Percentiles rank a stretch among this genome's conserved stretches.
Conservation (phyloP, 2,888 invertebrate genomes). For the Diadromus collaris region DNA sequence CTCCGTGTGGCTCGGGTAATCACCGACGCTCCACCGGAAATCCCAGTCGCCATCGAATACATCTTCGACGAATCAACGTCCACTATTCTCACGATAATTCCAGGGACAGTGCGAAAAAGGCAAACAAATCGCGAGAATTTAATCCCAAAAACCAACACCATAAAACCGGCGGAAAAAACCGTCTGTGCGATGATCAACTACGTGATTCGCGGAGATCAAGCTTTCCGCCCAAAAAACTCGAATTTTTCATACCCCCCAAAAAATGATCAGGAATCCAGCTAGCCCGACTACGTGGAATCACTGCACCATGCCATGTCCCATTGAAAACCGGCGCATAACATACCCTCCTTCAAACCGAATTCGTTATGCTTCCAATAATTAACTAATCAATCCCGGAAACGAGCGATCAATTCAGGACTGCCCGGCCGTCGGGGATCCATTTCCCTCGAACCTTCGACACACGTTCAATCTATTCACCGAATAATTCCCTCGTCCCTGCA, state of each 20-base stretch:
- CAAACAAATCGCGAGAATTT: not conserved
- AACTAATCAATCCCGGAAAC: constrained; percentile 44
- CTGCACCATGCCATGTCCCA: not conserved
- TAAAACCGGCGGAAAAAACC: too few species aligned
- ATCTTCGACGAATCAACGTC: constrained; percentile 22
- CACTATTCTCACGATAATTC: constrained; percentile 1
- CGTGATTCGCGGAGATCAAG: too few species aligned
- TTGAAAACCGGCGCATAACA: not conserved
- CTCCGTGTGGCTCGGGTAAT: constrained; percentile 42
- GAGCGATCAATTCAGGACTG: constrained; percentile 37
- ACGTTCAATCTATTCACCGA: constrained; percentile 40
- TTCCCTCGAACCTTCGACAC: constrained; percentile 16
- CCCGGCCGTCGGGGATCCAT: constrained; percentile 1
- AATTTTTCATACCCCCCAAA: too few species aligned
- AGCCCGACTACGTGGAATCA: too few species aligned
- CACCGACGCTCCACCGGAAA: constrained; percentile 30
- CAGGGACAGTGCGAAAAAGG: not conserved
- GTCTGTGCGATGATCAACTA: too few species aligned
- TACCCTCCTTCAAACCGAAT: constrained; percentile 38
- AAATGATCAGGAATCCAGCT: too few species aligned
- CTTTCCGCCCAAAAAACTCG: too few species aligned
- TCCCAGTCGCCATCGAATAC: constrained; percentile 3
- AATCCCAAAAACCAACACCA: not conserved
- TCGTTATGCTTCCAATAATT: constrained; percentile 41
- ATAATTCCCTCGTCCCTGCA: constrained; percentile 50